These are phyloP conservation scores for Archocentrus centrarchus DNA, from an alignment of 2,113 vertebrate genomes.

Conservation along the genomic window DNA sequence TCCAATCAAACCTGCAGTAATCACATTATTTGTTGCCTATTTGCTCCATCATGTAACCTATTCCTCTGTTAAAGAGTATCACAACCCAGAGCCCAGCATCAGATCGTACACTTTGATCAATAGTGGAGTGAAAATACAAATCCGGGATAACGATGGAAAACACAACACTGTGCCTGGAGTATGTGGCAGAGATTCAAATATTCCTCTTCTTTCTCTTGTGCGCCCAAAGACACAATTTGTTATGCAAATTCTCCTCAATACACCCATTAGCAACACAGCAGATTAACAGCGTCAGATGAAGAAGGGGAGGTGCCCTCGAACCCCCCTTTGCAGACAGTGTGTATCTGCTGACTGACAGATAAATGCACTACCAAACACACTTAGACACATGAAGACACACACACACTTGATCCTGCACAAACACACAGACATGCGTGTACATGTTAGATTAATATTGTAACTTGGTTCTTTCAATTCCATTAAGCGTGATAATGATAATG, in stretches of 20 bases:
- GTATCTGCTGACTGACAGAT: background rate
- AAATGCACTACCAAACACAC: background rate
- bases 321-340: background rate
- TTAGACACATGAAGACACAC: background rate
- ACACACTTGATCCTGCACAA: background rate
- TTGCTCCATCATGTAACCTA: background rate
- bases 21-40: conserved; percentile 33
- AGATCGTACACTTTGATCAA: background rate
- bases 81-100: background rate
- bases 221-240: conserved; percentile 50
- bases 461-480: background rate
- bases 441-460: background rate
- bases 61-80: conserved; percentile 3
- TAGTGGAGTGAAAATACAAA: conserved; percentile 4
- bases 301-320: conserved; percentile 14
- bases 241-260: conserved; percentile 60
- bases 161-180: conserved; percentile 1
- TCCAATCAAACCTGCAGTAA: conserved; percentile 41
- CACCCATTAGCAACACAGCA: conserved; percentile 51
- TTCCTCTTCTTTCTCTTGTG: conserved; percentile 21
- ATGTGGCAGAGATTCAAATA: conserved; percentile 33
- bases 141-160: conserved; percentile 34
- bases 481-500: conserved; percentile 20
- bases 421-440: background rate
- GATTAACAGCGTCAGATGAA: conserved; percentile 37